Base-by-base conservation (phyloP, 2,797 vertebrate species). In the Cuniculus paca region DNA sequence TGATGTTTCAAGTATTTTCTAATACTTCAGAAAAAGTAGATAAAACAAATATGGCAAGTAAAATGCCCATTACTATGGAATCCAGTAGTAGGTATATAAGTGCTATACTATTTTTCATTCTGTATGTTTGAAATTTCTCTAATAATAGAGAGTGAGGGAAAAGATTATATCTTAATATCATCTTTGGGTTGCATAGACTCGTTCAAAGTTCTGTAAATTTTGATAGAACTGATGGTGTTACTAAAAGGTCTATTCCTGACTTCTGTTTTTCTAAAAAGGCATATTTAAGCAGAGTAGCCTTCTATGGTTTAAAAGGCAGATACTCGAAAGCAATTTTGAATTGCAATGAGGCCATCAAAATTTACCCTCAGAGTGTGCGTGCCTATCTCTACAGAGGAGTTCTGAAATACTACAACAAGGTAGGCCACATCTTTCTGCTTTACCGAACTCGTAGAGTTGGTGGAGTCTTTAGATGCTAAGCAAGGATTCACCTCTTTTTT, bases 311-410 rank as follows among this genome's bases (percentile, higher is more conserved):
- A 61, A 98, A 98, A 96, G 98, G 98, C 24, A 98, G 98, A 97
- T 99, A 98, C 81, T 98, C 98, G 16, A 99, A 99, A 95, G 99
- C 98, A 94, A 98, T 99, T 94, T 97, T 99, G 93, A 99, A 98
- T 92, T 99, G 99, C 97, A 99, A 98, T 3, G 98, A 99, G 88
- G 99, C 98, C 6, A 98, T 99, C 91, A 98, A 90, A 97, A 98
- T 99, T 94, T 97, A 98, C 95, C 99, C 98, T 28, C 96, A 93
- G 34, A 98, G 98, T 61, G 96, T 98, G 70, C 98, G 86, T 96
- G 99, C 98, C 72, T 98, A 98, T 89, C 97, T 99, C 65, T 99
- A 98, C 95, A 97, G 98, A 98, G 99, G 99, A 88, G 98, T 98
- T 95, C 97, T 99, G 92, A 99, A 99, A 96, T 99, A 98, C 96